Evolutionary conservation across 2,797 vertebrate species (phyloP), one percentile per base, ranked within the genome.

Genomic region (Acanthurus lineatus): DNA sequence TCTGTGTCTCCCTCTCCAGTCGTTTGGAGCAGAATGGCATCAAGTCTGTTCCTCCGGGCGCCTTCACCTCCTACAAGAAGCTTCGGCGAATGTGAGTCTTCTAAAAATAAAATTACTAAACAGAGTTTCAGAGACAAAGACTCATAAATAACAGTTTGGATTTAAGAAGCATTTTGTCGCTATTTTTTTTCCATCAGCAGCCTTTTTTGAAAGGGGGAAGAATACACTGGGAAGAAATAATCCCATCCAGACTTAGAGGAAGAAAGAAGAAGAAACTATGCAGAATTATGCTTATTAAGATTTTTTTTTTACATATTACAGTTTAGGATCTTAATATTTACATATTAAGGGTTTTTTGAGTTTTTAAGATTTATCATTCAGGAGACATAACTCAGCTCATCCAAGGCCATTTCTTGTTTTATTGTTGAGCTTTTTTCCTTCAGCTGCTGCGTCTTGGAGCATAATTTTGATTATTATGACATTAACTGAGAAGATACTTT

Each of bases 21-120:
- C 98, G 98, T 67, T 90, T 99, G 88, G 98, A 99, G 87, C 97
- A 99, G 86, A 99, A 99, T 0, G 96, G 97, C 58, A 99, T 99
- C 94, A 99, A 98, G 90, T 99, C 98, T 1, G 96, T 99, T 60
- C 98, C 98, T 28, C 97, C 98, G 0, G 98, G 97, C 0, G 96
- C 98, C 54, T 99, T 99, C 90, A 97, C 96, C 17, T 97, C 97
- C 49, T 99, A 99, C 91, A 98, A 98, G 94, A 99, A 99, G 82
- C 96, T 99, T 5, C 95, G 97, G 0, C 91, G 98, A 82, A 98
- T 99, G 98, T 99, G 93, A 97, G 97, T 94, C 17, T 32, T 65
- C 42, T 3, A 25, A 25, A 25, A 25, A 2, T 25, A 25, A 25
- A 25, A 25, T 20, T 4, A 7, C 44, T 25, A 22, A 4, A 1